Evolutionary conservation across 1,140 invertebrate genomes (phyloP).

Genomic region (Harlomillsia oculata): DNA sequence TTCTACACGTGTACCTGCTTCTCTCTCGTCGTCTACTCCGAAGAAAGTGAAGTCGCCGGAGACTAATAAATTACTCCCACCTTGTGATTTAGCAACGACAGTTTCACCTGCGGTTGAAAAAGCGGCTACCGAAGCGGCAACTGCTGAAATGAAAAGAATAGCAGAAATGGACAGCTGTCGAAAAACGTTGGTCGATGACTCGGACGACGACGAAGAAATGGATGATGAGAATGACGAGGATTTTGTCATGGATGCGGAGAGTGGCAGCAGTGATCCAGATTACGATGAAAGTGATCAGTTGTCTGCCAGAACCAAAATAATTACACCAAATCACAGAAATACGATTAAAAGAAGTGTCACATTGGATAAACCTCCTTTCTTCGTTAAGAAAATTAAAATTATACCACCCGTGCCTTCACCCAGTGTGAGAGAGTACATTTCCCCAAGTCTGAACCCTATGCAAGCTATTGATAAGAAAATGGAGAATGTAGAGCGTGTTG

Average conservation of each 20-base stretch:
- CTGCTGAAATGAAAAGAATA: neutral
- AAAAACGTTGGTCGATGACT: conserved; percentile 25
- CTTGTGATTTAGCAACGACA: neutral
- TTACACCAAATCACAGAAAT: neutral
- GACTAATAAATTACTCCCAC: neutral
- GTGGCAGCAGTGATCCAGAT: neutral
- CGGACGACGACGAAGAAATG: conserved; percentile 21
- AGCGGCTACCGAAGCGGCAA: neutral
- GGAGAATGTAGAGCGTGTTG: too few relatives aligned
- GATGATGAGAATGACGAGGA: conserved; percentile 34
- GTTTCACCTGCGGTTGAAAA: neutral
- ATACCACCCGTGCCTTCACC: conserved; percentile 7
- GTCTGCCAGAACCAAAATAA: neutral
- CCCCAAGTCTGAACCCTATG: too few relatives aligned
- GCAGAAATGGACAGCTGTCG: too few relatives aligned
- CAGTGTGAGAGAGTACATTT: too few relatives aligned
- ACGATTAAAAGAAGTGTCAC: neutral
- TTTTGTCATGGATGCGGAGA: conserved; percentile 30
- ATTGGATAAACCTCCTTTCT: conserved; percentile 9
- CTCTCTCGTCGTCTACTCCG: neutral
- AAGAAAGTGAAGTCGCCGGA: neutral
- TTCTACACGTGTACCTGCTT: too few relatives aligned
- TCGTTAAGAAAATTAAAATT: conserved; percentile 20
- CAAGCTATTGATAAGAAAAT: too few relatives aligned
- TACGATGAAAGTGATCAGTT: conserved; percentile 1